These are phyloP conservation scores for Tribolium madens DNA, from an alignment of 1,140 invertebrate genomes.

Conservation along the genomic window DNA sequence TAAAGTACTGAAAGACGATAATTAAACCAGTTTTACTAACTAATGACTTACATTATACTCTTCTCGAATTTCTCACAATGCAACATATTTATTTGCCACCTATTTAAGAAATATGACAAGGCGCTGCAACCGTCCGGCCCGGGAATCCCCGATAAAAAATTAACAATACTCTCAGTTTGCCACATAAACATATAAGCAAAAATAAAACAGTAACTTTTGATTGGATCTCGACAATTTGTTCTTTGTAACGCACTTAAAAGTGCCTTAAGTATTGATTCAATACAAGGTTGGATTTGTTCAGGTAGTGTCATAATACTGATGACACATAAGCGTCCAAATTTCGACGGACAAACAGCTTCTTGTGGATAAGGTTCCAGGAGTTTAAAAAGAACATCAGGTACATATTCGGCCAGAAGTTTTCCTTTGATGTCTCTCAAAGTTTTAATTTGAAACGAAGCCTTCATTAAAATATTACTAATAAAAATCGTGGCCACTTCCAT, in stretches of 20 bases:
- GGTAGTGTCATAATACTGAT: conserved; percentile 32
- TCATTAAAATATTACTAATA: conserved; percentile 27
- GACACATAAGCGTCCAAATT: conserved; percentile 26
- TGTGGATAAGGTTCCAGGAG: conserved; percentile 4
- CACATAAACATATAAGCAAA: conserved; percentile 30
- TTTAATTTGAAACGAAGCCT: conserved; percentile 19
- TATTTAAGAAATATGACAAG: conserved; percentile 30
- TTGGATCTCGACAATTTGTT: neutral
- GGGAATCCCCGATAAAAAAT: conserved; percentile 24
- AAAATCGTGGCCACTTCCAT: conserved; percentile 25
- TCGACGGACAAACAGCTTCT: conserved; percentile 29
- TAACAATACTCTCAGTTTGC: conserved; percentile 19
- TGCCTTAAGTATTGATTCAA: conserved; percentile 13
- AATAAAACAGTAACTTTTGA: conserved; percentile 36
- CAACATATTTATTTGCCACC: neutral
- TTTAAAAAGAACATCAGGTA: conserved; percentile 20
- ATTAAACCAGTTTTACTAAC: neutral
- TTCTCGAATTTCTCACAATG: conserved; percentile 26
- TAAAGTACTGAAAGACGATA: neutral
- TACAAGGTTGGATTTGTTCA: conserved; percentile 13
- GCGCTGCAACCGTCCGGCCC: conserved; percentile 34
- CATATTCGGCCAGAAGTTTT: conserved; percentile 5
- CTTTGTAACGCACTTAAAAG: conserved; percentile 28
- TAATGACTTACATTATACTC: conserved; percentile 24
- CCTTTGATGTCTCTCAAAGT: conserved; percentile 3